Evolutionary conservation across 2,888 invertebrate species (phyloP), one percentile per base, ranked within the genome.

Genomic region (Leptopilina myrica): DNA sequence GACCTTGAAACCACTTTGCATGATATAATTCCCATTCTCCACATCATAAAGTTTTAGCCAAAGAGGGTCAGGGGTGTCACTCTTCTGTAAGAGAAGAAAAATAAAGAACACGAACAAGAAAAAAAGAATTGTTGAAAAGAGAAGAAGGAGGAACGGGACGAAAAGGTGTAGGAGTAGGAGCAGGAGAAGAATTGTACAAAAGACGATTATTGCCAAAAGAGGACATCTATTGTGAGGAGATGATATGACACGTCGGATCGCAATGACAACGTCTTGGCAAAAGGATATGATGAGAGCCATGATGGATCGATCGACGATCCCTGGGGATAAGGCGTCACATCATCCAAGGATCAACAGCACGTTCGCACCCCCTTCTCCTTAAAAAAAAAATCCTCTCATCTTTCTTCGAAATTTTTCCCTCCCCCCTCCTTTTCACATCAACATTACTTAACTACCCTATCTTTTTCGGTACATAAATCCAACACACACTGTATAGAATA

Each of bases 241-340:
- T 79, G 78, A 80, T 73, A 80, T 79, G 64, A 83, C 82, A 78
- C 76, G 83, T 76, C 64, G 79, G 76, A 79, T 80, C 62, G 78
- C 73, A 77, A 49, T 76, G 20, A 78, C 80, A 53, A 69, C 59
- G 76, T 49, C 62, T 76, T 53, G 66, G 62, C 67, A 49, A 49
- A 64, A 56, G 64, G 40, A 76, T 78, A 84, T 84, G 84, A 83
- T 81, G 78, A 67, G 84, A 85, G 84, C 82, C 83, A 84, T 88
- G 89, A 89, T 89, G 88, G 89, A 90, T 90, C 88, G 88, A 88
- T 89, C 86, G 86, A 84, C 83, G 89, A 91, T 91, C 89, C 88
- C 87, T 80, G 26, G 88, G 90, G 90, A 90, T 90, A 89, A 89
- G 83, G 84, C 85, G 85, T 86, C 88, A 87, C 87, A 90, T 90